A percentile compares a stretch with the other conserved stretches of the same genome.
Conservation (phyloP, 1,140 invertebrate species). For the Hylaeus anthracinus region DNA sequence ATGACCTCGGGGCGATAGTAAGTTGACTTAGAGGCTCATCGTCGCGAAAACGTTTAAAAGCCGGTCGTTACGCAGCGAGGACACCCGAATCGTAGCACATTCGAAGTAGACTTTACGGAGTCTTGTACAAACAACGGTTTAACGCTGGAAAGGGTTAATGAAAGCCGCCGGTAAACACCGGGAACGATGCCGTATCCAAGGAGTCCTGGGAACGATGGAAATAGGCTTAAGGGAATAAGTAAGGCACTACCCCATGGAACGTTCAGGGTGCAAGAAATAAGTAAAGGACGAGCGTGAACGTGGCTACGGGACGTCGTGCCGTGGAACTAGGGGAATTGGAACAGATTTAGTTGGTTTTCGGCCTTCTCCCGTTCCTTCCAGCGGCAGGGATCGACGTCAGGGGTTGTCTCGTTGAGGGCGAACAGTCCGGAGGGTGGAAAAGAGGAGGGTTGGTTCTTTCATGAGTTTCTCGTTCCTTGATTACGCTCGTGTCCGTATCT, state of each 20-base stretch:
- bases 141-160: slow-evolving; percentile 40
- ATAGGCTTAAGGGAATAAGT: slow-evolving; percentile 49
- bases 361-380: slow-evolving; percentile 18
- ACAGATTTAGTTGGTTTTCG: slow-evolving; percentile 62
- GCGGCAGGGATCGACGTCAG: slow-evolving; percentile 21
- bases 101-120: slow-evolving; percentile 5
- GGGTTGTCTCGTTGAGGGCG: slow-evolving; percentile 12
- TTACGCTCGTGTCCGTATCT: slow-evolving; percentile 12
- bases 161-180: slow-evolving; percentile 20
- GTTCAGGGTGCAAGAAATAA: slow-evolving; percentile 46
- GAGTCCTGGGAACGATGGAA: slow-evolving; percentile 18
- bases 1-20: not conserved
- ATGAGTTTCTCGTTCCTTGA: slow-evolving; percentile 30
- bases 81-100: not conserved
- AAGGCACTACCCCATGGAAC: not conserved
- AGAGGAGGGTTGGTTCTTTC: slow-evolving; percentile 43
- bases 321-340: slow-evolving; percentile 56
- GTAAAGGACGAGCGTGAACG: slow-evolving; percentile 53
- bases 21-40: slow-evolving; percentile 7
- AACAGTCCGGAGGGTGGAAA: slow-evolving; percentile 8
- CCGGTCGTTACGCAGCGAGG: not conserved
- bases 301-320: slow-evolving; percentile 26
- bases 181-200: slow-evolving; percentile 13
- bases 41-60: slow-evolving; percentile 16
- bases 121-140: slow-evolving; percentile 21